Evolutionary conservation across 64 coral and sea anemone species (phyloP), one percentile per base, ranked within the genome.

Genomic region (Pachyseris speciosa): DNA sequence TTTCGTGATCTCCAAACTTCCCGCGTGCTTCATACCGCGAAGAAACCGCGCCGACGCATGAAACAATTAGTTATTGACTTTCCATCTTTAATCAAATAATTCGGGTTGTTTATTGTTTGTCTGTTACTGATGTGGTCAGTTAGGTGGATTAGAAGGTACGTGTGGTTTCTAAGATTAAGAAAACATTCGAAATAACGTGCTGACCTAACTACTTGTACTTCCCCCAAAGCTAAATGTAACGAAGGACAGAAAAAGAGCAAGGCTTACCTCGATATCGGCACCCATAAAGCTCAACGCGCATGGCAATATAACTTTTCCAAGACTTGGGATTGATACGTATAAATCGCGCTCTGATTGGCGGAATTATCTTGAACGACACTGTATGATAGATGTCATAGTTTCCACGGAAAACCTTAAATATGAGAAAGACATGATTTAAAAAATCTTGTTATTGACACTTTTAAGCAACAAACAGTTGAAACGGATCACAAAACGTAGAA

Each of bases 271-370:
- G 31, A 74, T 71, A 88, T 40, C 91, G 42, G 51, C 79, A 84
- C 19, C 95, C 95, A n/a, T 93, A 97, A 69, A 97, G 33, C 66
- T 97, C 95, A 9, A 97, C 91, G 25, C 95, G 86, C 91, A 97
- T 89, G 5, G 89, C 83, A 49, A 97, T 93, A 8, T 90, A 84
- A 11, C 78, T 70, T 55, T 89, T 65, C 95, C 95, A 97, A 53
- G 91, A 69, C 72, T 81, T 88, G 2, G 95, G 95, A 83, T 97
- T 80, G 42, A 97, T 90, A 51, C 95, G 79, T 20, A 97, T 15
- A 70, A 75, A 97, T 19, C 91, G 79, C 0, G 85, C 85, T 27
- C 83, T 92, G 63, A 97, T 93, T 16, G 90, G 31, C 72, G 95
- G 95, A 3, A 89, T 74, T 33, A 97, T 93, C 45, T 86, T 59